Evolutionary conservation across 1,140 invertebrate species (phyloP).

Genomic region (Neuroterus valhalla): DNA sequence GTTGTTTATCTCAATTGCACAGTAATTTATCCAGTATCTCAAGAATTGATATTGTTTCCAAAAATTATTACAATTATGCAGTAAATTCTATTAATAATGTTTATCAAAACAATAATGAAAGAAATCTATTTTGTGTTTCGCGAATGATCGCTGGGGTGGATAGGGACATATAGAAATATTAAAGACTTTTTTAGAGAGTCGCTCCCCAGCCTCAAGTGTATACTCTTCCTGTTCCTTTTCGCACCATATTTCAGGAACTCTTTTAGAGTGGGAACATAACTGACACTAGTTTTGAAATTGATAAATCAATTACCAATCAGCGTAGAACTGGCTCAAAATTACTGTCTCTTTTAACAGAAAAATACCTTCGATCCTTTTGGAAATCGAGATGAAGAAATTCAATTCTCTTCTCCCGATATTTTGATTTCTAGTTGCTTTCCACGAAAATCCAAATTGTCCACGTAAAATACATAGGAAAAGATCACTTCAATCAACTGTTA

Average conservation of each 20-base stretch:
- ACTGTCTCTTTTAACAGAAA: too few species aligned
- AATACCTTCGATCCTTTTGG: too few species aligned
- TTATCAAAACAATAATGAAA: slow-evolving; percentile 33
- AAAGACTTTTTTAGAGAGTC: slow-evolving; percentile 51
- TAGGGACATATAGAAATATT: slow-evolving; percentile 60
- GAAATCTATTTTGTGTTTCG: slow-evolving; percentile 12
- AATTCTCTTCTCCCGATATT: too few species aligned
- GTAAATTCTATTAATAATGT: not conserved
- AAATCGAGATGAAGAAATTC: too few species aligned
- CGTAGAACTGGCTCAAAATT: too few species aligned
- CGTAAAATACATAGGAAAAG: too few species aligned
- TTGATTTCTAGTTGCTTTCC: too few species aligned
- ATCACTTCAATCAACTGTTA: too few species aligned
- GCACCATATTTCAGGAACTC: slow-evolving; percentile 46
- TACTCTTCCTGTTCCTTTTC: slow-evolving; percentile 50
- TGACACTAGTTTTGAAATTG: slow-evolving; percentile 26
- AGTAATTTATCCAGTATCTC: slow-evolving; percentile 45
- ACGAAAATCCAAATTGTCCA: too few species aligned
- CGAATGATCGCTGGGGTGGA: slow-evolving; percentile 42
- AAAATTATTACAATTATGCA: not conserved
- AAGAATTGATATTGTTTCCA: slow-evolving; percentile 40
- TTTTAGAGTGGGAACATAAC: slow-evolving; percentile 42
- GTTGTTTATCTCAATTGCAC: not conserved
- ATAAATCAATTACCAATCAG: too few species aligned
- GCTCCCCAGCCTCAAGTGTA: slow-evolving; percentile 62